Evolutionary conservation across 2,888 invertebrate species (phyloP), one percentile per base, ranked within the genome.

Genomic region (Auanema freiburgensis): DNA sequence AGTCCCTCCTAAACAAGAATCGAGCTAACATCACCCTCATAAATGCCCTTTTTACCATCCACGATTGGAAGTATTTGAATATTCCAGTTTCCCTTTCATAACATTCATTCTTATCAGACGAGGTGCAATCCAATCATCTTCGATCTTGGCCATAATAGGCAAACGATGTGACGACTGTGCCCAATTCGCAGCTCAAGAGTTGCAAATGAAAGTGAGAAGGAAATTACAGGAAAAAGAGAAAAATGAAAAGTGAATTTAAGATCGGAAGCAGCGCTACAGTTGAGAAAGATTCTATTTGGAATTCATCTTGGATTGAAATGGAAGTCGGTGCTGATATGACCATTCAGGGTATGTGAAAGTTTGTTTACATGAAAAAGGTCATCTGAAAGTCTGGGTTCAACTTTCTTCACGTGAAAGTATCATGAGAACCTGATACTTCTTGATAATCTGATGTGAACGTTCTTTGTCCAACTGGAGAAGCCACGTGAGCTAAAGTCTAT

Each of bases 281-380:
- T 4, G 76, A 76, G 41, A 62, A 63, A 23, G 76, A 74, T 57
- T 76, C 76, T 0, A 76, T 76, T 42, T 76, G 72, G 72, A 64
- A 56, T 25, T 68, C 69, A 21, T 65, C 67, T 1, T 65, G 69
- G 67, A 71, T 76, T 5, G 73, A 76, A 40, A 18, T 74, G 57
- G 73, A 72, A n/a, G 67, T 65, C 11, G 70, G 66, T 18, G 53
- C 51, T n/a, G 49, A 65, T 42, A 53, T 72, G 14, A 54, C 53
- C 18, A 64, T 59, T 40, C 49, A 16, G 33, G 64, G 63, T 58
- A 46, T 4, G 41, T 55, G 5, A n/a, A 52, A 18, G 6, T 52
- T 11, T 23, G 25, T 18, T 52, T 21, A 52, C 21, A 10, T 52
- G 18, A 24, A 24, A 11, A 52, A 52, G 18, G 21, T 23, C 23